Base-by-base conservation (phyloP, 2,113 vertebrate genomes). In the Chelonoidis abingdonii region DNA sequence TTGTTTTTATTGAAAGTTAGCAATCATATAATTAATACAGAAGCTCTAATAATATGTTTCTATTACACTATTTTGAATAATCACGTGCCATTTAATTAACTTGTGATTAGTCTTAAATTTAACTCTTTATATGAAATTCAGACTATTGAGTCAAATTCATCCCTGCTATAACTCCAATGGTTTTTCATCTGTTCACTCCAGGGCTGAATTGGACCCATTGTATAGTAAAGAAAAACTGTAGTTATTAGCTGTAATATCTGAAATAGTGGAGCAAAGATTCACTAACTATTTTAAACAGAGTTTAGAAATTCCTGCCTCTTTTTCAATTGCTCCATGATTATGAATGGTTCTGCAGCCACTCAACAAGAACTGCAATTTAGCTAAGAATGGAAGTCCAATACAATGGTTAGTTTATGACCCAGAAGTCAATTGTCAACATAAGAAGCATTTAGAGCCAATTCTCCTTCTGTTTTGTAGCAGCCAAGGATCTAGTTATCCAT, bases 21-120 rank as follows among this genome's bases (percentile, higher is more conserved):
- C n/a, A 38, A 72, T 72, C 35, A 10, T 5, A 21, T 69, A 83
- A 80, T 53, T 83, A 87, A 85, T 75, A 81, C 29, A 92, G 75
- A 59, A 72, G 56, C 93, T 89, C 72, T 82, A 78, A 72, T 19
- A 69, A 65, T 91, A 65, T 49, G 44, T 44, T 92, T 87, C 75
- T 93, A 85, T 92, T 50, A 57, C 29, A 54, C 29, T 95, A 29
- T 25, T 83, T 93, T 78, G 80, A 92, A 93, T 44, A 52, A 21
- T 54, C 84, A 93, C 62, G 65, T 87, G 89, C 69, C 83, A 89
- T 88, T 97, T 94, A 89, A 85, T 50, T 88, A 50, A 22, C 35
- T 80, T 84, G 72, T 89, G 86, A 79, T 95, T 95, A 72, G 79
- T 50, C 72, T 92, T 96, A 92, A 92, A 95, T 88, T 86, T 76